Percentiles rank a stretch among this genome's conserved stretches.
phyloP scores from a whole-genome alignment of 2,888 invertebrate species.

The Xylota segnis region DNA sequence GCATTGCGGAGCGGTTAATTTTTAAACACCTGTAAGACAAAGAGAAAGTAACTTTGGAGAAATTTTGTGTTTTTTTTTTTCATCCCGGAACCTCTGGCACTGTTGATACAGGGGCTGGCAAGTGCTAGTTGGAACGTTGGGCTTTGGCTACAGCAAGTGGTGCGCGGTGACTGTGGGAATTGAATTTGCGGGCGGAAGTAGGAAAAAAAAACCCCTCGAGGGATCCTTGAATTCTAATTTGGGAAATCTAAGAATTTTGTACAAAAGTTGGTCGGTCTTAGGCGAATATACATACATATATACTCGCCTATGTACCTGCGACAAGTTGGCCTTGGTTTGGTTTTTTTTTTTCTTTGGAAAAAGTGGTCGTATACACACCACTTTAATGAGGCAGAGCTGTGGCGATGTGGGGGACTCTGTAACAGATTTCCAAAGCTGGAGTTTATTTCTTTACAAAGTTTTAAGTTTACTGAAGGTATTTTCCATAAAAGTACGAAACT shows the following conservation, averaged over 20 bases:
- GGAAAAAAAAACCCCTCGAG: not conserved
- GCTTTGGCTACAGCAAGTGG: not conserved
- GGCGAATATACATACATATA: not conserved
- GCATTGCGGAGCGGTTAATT: conserved; percentile 53
- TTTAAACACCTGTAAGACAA: conserved; percentile 40
- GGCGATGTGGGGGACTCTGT: not conserved
- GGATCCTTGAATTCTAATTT: conserved; percentile 17
- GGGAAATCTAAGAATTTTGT: not conserved
- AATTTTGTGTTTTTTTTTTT: not conserved
- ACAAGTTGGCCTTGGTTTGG: conserved; percentile 6
- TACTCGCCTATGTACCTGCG: conserved; percentile 1
- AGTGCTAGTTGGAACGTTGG: not conserved
- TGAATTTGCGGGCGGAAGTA: conserved; percentile 6
- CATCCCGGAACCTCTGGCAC: not conserved
- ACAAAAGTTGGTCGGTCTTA: conserved; percentile 3
- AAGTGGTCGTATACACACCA: not conserved
- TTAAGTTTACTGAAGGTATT: not conserved
- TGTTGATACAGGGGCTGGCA: not conserved
- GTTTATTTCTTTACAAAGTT: conserved; percentile 3
- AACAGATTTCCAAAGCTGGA: not conserved
- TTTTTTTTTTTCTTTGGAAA: not conserved
- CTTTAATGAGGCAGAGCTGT: not conserved
- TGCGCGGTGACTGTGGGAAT: not conserved
- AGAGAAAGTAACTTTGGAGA: not conserved
- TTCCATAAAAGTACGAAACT: not conserved